Evolutionary conservation across 2,888 invertebrate genomes (phyloP), one percentile per base, ranked within the genome.

Genomic region (Linnaemya tessellans): DNA sequence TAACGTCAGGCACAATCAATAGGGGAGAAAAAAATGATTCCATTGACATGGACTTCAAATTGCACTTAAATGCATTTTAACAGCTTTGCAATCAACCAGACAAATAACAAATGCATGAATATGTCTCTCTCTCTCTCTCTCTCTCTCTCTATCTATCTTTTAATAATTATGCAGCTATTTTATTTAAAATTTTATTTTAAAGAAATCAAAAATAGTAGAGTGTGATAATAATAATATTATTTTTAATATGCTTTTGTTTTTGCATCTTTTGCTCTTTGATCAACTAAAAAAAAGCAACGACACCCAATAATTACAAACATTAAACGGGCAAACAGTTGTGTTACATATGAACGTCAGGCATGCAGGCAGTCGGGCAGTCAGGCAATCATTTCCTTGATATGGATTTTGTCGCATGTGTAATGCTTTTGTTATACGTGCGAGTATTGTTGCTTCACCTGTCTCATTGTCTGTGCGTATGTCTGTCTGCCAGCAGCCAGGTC

Each of bases 331-430:
- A 62, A 51, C 51, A 22, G 41, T 51, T 60, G 51, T 25, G 60
- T 62, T 41, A 70, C 20, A 62, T 54, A 20, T 73, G 46, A 10
- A 25, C 22, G 38, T 60, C 22, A 38, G 49, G 11, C 46, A 20
- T 7, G 30, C 30, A 58, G 43, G n/a, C 30, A 49, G 30, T 30
- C 30, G 30, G 49, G 46, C 25, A 51, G 15, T 13, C 41, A 54
- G 13, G 22, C 46, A 80, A 60, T 20, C 41, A 49, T 60, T 80
- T 80, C 80, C 80, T 73, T 73, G 65, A 67, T 67, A 80, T 13
- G 56, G 38, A 73, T 67, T 58, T 80, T 74, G 65, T 65, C 70
- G 73, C 65, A 67, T 56, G 11, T 67, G 18, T 35, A 41, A 11
- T 43, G 62, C 11, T 70, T 51, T n/a, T 51, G 49, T 49, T 43